These are phyloP conservation scores for Hyaena hyaena DNA, from an alignment of 2,113 vertebrate species.

Conservation along the genomic window DNA sequence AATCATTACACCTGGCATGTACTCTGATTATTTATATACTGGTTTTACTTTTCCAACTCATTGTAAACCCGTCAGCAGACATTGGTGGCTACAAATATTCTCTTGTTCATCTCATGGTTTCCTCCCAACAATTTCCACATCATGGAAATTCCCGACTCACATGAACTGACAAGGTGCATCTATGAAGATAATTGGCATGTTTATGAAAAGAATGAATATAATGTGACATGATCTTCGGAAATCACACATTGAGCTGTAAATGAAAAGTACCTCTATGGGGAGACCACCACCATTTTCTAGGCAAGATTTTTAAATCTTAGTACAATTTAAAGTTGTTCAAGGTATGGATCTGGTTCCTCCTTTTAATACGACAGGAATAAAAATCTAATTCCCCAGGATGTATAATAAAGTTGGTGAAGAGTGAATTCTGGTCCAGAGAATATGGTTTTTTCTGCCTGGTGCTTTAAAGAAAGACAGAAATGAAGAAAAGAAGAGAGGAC, in stretches of 20 bases:
- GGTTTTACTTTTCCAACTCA: neutral
- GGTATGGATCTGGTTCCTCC: neutral
- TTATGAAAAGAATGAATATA: neutral
- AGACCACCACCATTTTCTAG: neutral
- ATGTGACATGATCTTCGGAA: neutral
- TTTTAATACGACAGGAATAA: slow-evolving; percentile 26
- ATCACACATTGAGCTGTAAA: neutral
- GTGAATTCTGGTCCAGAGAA: neutral
- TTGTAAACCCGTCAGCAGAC: neutral
- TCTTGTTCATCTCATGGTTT: neutral
- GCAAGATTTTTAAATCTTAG: neutral
- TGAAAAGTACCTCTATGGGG: neutral
- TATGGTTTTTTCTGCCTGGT: neutral
- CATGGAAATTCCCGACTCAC: neutral
- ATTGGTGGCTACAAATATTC: neutral
- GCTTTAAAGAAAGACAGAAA: slow-evolving; percentile 1
- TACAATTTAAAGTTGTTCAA: neutral
- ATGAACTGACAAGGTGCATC: neutral
- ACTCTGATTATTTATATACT: neutral
- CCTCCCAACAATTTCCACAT: neutral
- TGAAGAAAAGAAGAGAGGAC: neutral
- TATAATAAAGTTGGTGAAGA: neutral
- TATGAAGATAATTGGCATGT: neutral
- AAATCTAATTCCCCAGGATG: neutral
- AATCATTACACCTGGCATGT: slow-evolving; percentile 2